phyloP scores from a whole-genome alignment of 2,797 vertebrate genomes.

The Bufotes viridis region DNA sequence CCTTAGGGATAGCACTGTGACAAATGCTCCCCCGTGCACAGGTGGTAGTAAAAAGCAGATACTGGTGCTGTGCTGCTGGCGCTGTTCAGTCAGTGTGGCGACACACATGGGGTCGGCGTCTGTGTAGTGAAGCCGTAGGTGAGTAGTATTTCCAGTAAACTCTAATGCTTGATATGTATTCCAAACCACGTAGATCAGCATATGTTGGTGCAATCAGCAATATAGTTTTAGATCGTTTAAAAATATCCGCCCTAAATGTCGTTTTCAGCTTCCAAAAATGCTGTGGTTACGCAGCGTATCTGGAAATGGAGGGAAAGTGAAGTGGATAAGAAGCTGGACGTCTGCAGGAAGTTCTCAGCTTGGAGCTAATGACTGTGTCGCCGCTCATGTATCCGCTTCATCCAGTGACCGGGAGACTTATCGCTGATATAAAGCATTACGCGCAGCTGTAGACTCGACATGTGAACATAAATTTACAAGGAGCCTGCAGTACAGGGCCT shows the following conservation, averaged over 20 bases:
- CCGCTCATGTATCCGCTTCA: neutral
- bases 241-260: neutral
- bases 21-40: too few relatives aligned
- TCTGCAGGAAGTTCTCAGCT: neutral
- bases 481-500: neutral
- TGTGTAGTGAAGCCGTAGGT: too few relatives aligned
- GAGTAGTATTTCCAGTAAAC: too few relatives aligned
- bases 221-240: neutral
- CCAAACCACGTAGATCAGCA: neutral
- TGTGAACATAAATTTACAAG: slow-evolving; percentile 19
- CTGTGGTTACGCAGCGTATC: neutral
- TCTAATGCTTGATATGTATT: too few relatives aligned
- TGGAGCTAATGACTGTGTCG: neutral
- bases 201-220: neutral
- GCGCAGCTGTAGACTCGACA: slow-evolving; percentile 11
- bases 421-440: neutral
- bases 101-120: too few relatives aligned
- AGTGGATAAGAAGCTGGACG: neutral
- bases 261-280: neutral
- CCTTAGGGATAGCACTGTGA: too few relatives aligned
- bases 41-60: too few relatives aligned
- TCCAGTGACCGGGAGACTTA: slow-evolving; percentile 1
- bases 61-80: too few relatives aligned
- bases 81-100: too few relatives aligned
- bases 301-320: too few relatives aligned